These are phyloP conservation scores for Rhadina sibilatrix DNA, from an alignment of 2,113 vertebrate species.

Conservation along the genomic window DNA sequence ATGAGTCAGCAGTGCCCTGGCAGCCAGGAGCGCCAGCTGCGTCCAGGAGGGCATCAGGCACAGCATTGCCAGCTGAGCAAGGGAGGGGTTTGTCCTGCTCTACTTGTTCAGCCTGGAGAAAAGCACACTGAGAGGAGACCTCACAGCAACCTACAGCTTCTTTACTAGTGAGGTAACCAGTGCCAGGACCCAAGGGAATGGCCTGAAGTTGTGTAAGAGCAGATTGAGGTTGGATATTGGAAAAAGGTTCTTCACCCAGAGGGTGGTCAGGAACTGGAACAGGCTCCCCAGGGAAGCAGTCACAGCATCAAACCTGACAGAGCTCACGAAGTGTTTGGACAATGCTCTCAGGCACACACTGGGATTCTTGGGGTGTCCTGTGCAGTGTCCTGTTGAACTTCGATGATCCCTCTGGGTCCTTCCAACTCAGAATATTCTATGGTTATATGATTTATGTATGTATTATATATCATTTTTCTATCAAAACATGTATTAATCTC, in stretches of 20 bases:
- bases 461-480: background rate
- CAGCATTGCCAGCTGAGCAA: rapidly evolving
- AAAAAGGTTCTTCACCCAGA: background rate
- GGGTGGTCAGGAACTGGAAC: rapidly evolving
- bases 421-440: background rate
- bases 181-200: background rate
- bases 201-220: background rate
- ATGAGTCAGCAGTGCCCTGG: background rate
- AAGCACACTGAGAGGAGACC: background rate
- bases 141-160: background rate
- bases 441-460: background rate
- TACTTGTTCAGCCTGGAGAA: background rate
- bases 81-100: background rate
- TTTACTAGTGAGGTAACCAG: background rate
- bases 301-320: background rate
- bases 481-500: background rate
- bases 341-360: background rate
- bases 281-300: background rate
- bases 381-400: too few relatives aligned
- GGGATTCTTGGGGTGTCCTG: background rate
- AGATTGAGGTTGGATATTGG: background rate
- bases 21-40: background rate
- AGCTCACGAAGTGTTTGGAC: background rate
- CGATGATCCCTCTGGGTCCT: background rate
- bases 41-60: background rate